Conservation (phyloP, 1,140 invertebrate genomes). For the Hydropsyche tenuis region DNA sequence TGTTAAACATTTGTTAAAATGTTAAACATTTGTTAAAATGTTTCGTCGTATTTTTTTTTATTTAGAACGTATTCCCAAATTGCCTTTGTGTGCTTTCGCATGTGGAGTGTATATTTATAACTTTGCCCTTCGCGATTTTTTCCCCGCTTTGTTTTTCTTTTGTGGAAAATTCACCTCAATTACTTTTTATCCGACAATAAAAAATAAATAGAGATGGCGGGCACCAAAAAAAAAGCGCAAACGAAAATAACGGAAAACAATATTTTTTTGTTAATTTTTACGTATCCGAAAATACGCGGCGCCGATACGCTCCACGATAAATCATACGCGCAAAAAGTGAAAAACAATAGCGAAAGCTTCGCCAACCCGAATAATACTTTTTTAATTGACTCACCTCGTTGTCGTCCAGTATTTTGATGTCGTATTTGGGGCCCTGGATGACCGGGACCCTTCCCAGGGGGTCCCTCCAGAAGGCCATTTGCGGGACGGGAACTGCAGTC, state of each 20-base stretch:
- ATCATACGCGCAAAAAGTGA: not conserved
- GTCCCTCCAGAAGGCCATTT: constrained; percentile 80
- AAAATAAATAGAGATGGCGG: no score
- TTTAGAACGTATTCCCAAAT: not conserved
- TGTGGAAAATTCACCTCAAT: not conserved
- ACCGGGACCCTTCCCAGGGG: constrained; percentile 72
- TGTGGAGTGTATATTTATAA: not conserved
- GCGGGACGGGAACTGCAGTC: constrained; percentile 77
- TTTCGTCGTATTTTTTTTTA: constrained; percentile 28
- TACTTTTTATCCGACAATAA: constrained; percentile 4
- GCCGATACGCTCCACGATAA: not conserved
- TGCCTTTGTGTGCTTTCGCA: constrained; percentile 2
- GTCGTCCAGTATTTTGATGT: constrained; percentile 64
- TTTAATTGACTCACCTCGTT: constrained; percentile 60
- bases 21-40: not conserved
- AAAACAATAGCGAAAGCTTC: not conserved
- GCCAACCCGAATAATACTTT: not conserved
- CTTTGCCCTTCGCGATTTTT: not conserved
- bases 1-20: not conserved
- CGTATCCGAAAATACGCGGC: not conserved
- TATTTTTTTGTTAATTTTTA: not conserved
- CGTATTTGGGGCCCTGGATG: constrained; percentile 77
- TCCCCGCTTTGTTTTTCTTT: not conserved
- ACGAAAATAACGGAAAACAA: not conserved
- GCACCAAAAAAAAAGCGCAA: not conserved